phyloP scores from a whole-genome alignment of 2,797 vertebrate species.

The Alectoris magna region DNA sequence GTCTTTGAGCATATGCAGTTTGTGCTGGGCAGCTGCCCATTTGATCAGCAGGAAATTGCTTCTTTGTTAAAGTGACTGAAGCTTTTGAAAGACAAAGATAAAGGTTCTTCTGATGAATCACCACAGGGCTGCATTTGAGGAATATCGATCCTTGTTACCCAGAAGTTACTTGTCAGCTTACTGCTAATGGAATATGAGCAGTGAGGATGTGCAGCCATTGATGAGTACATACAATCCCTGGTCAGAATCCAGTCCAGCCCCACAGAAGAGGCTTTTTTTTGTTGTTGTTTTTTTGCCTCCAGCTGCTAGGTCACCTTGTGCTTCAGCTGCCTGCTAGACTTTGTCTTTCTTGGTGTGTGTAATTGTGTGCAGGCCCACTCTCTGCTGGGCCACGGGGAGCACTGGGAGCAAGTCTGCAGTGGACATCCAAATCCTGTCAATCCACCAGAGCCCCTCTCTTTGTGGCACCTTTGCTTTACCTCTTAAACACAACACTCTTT shows the following conservation, averaged over 20 bases:
- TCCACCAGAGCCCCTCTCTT: rapidly evolving
- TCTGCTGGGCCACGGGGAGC: background rate
- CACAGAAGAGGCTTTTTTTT: background rate
- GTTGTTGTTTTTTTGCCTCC: background rate
- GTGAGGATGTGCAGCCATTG: rapidly evolving
- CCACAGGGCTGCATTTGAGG: background rate
- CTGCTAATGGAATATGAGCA: background rate
- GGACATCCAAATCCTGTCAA: background rate
- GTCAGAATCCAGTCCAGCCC: background rate
- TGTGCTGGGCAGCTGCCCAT: background rate
- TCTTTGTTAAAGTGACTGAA: conserved; percentile 48
- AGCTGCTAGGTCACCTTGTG: background rate
- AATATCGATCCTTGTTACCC: background rate
- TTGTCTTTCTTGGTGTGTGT: background rate
- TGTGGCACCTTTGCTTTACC: background rate
- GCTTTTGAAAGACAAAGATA: conserved; percentile 28
- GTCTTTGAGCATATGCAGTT: conserved; percentile 13
- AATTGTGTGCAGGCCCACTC: rapidly evolving
- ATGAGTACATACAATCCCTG: background rate
- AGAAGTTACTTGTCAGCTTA: conserved; percentile 40
- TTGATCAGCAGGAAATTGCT: conserved; percentile 50
- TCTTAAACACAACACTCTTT: background rate
- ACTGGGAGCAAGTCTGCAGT: rapidly evolving
- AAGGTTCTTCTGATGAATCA: conserved; percentile 42
- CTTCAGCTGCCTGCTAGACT: background rate